phyloP scores from a whole-genome alignment of 2,797 vertebrate genomes.

The Danio kyathit region DNA sequence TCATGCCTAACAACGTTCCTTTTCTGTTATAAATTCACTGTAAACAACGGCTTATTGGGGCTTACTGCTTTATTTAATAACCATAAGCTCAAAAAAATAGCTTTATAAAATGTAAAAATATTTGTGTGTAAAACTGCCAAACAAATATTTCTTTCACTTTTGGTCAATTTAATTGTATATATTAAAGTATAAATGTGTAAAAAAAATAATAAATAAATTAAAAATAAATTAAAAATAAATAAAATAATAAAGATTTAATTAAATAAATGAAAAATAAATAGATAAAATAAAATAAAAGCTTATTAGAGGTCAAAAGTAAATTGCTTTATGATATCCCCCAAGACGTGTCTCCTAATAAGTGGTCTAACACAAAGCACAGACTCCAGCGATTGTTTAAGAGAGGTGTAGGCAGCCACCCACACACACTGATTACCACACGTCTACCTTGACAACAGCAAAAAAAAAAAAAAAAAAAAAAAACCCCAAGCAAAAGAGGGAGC shows the following conservation, averaged over 20 bases:
- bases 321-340: not conserved
- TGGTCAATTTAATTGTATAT: no score
- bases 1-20: no score
- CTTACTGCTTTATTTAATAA: no score
- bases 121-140: no score
- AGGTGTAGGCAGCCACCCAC: constrained; percentile 20
- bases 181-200: not conserved
- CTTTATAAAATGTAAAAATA: no score
- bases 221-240: not conserved
- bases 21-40: no score
- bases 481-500: not conserved
- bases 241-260: not conserved
- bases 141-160: no score
- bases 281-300: not conserved
- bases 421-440: constrained; percentile 42
- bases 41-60: no score
- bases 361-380: constrained; percentile 7
- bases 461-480: not conserved
- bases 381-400: constrained; percentile 19
- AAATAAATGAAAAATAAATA: no score
- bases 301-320: not conserved
- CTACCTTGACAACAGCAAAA: constrained; percentile 36
- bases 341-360: constrained; percentile 16
- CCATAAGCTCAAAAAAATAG: no score
- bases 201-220: not conserved